These are phyloP conservation scores for Pegoplata infirma DNA, from an alignment of 2,888 invertebrate species.

Conservation along the genomic window DNA sequence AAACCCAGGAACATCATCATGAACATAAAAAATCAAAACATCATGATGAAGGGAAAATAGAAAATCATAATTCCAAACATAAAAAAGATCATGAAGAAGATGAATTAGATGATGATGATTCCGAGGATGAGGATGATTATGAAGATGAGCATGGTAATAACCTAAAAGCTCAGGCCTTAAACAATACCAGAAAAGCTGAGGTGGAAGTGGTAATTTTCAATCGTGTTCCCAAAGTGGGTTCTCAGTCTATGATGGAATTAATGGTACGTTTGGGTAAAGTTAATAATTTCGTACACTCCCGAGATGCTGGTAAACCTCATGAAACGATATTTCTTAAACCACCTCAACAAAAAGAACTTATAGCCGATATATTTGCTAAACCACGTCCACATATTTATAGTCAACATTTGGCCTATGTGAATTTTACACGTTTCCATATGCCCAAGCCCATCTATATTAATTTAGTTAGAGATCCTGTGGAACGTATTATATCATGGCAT, in stretches of 20 bases:
- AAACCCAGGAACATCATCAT: constrained; percentile 55
- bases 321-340: constrained; percentile 89
- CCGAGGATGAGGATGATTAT: constrained; percentile 39
- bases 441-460: constrained; percentile 93
- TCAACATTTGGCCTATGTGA: constrained; percentile 93
- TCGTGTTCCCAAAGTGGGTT: constrained; percentile 93
- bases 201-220: constrained; percentile 91
- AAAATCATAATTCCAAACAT: constrained; percentile 66
- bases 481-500: constrained; percentile 94
- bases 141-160: constrained; percentile 47
- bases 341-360: constrained; percentile 86
- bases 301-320: constrained; percentile 89
- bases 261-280: constrained; percentile 81
- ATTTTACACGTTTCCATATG: constrained; percentile 88
- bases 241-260: too few relatives aligned
- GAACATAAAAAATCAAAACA: not conserved
- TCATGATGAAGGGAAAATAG: not conserved
- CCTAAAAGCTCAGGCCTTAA: constrained; percentile 67
- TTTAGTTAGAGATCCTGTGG: constrained; percentile 92
- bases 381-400: constrained; percentile 89
- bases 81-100: not conserved
- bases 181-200: constrained; percentile 74
- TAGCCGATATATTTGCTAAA: constrained; percentile 82
- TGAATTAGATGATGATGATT: constrained; percentile 25
- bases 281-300: constrained; percentile 78